Evolutionary conservation across 2,888 invertebrate genomes (phyloP).

Genomic region (Rhingia rostrata): DNA sequence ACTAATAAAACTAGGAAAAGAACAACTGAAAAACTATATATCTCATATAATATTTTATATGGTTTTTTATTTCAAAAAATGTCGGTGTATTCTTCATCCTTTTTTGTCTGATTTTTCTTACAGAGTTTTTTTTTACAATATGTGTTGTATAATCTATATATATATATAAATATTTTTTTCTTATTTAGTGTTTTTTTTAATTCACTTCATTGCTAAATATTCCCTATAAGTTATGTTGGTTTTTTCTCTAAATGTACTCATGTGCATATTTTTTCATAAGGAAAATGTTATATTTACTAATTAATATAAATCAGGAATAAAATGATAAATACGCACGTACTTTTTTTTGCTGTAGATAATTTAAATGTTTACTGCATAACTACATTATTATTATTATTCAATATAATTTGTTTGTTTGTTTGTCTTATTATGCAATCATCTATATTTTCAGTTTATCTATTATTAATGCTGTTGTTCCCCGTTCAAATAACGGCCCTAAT

Average conservation of each 20-base stretch:
- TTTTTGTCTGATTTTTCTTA: slow-evolving; percentile 75
- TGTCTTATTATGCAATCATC: slow-evolving; percentile 62
- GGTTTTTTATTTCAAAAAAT: slow-evolving; percentile 73
- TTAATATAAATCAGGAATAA: slow-evolving; percentile 36
- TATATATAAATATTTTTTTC: slow-evolving; percentile 77
- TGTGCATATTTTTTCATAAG: slow-evolving; percentile 75
- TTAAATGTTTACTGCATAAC: slow-evolving; percentile 53
- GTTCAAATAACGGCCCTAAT: slow-evolving; percentile 76
- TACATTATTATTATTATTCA: slow-evolving; percentile 61
- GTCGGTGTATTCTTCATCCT: slow-evolving; percentile 82
- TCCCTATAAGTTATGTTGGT: slow-evolving; percentile 76
- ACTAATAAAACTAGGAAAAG: slow-evolving; percentile 74
- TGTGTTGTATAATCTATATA: slow-evolving; percentile 78
- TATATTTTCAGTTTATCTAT: slow-evolving; percentile 47
- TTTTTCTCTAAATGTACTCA: slow-evolving; percentile 66
- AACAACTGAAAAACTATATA: slow-evolving; percentile 61
- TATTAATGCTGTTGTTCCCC: slow-evolving; percentile 75
- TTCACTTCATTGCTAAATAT: slow-evolving; percentile 77
- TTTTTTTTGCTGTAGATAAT: slow-evolving; percentile 59
- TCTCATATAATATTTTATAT: slow-evolving; percentile 66
- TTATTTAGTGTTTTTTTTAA: slow-evolving; percentile 79
- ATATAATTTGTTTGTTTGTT: slow-evolving; percentile 64
- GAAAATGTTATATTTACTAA: slow-evolving; percentile 65
- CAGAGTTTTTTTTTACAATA: slow-evolving; percentile 72
- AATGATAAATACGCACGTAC: slow-evolving; percentile 55